These are phyloP conservation scores for Melieria picta DNA, from an alignment of 2,888 invertebrate genomes.

Conservation along the genomic window DNA sequence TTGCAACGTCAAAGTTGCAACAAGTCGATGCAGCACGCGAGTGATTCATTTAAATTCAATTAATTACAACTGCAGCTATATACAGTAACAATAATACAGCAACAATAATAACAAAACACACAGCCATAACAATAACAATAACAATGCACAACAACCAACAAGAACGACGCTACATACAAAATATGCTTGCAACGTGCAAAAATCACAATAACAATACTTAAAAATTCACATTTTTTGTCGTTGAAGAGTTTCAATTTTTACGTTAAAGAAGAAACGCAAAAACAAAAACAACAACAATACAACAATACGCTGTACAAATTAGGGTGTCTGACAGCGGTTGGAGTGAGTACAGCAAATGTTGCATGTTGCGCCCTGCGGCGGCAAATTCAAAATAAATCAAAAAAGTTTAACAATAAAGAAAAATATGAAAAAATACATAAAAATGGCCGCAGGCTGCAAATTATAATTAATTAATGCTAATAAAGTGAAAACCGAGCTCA, in stretches of 20 bases:
- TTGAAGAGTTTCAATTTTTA: too few species aligned
- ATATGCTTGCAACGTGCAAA: neutral
- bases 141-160: conserved; percentile 4
- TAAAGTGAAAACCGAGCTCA: conserved; percentile 28
- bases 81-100: neutral
- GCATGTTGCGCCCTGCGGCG: too few species aligned
- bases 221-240: too few species aligned
- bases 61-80: conserved; percentile 21
- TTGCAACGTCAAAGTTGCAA: too few species aligned
- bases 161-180: neutral
- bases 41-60: conserved; percentile 31
- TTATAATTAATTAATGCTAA: conserved; percentile 25
- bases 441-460: neutral
- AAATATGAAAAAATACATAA: neutral
- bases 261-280: too few species aligned
- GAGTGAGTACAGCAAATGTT: too few species aligned
- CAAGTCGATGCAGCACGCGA: too few species aligned
- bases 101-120: neutral
- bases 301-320: too few species aligned
- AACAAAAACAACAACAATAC: too few species aligned
- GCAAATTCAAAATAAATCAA: too few species aligned
- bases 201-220: neutral
- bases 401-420: neutral
- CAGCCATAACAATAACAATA: neutral
- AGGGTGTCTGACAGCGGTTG: too few species aligned